Percentiles rank a stretch among this genome's conserved stretches.
Conservation (phyloP, 2,797 vertebrate species). For the Fundulus diaphanus region DNA sequence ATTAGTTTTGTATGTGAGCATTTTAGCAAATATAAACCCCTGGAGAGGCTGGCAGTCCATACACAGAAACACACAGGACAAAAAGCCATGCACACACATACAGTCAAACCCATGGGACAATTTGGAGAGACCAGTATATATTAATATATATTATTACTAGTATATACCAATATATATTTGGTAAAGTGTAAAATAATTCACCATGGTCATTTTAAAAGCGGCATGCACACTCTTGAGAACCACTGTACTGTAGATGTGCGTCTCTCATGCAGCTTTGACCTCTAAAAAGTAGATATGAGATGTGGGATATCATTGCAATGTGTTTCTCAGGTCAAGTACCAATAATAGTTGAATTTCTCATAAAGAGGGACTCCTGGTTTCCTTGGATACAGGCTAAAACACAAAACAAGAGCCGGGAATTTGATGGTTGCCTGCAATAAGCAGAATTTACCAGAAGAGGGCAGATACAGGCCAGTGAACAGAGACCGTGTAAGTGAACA, state of each 20-base stretch:
- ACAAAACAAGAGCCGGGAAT: not conserved
- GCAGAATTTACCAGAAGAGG: slow-evolving; percentile 58
- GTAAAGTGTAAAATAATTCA: not conserved
- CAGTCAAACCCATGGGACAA: too few species aligned
- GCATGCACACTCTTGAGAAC: not conserved
- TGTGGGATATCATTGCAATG: too few species aligned
- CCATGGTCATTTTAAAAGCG: not conserved
- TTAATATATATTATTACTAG: too few species aligned
- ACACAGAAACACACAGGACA: too few species aligned
- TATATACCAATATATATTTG: too few species aligned
- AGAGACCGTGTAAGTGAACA: not conserved
- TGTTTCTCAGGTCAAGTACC: too few species aligned
- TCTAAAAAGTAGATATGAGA: not conserved
- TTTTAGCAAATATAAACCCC: slow-evolving; percentile 13
- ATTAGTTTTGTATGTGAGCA: slow-evolving; percentile 8
- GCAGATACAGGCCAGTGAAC: slow-evolving; percentile 53
- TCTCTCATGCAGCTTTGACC: not conserved
- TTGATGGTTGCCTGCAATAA: slow-evolving; percentile 27
- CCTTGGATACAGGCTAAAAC: not conserved
- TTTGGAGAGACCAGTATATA: too few species aligned
- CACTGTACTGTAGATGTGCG: not conserved
- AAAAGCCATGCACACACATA: too few species aligned
- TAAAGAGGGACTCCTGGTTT: not conserved
- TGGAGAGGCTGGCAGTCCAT: not conserved
- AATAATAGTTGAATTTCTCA: not conserved